Evolutionary conservation across 1,140 invertebrate genomes (phyloP), one percentile per base, ranked within the genome.

Genomic region (Metopolophium dirhodum): DNA sequence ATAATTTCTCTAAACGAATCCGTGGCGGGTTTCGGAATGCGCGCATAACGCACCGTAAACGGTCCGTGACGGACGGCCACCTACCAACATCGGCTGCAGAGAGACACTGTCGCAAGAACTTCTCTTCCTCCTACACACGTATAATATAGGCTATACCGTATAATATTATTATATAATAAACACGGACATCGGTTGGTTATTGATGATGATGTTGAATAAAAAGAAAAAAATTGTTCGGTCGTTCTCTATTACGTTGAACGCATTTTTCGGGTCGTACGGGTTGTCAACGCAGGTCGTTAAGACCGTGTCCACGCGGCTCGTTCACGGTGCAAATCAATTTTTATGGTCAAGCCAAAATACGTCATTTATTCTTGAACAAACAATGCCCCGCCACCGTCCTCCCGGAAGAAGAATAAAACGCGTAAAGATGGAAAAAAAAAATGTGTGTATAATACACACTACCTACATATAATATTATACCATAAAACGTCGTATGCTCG

Each of bases 241-340:
- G 18, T 90, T 57, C 22, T 57, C 22, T 41, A 14, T 20, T 88
- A 89, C 87, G 49, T 49, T 51, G 49, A 51, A 51, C 14, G 49
- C 49, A 51, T 51, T 51, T 51, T 90, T 61, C 88, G 88, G 54
- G 87, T 88, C 89, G 89, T 90, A 90, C 89, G 37, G 89, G 91
- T 92, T 92, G 91, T 92, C 91, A 92, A 92, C 91, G 91, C 91
- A 83, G 85, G 91, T 92, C 91, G 91, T 92, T 92, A 92, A 54
- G 77, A 92, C 91, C 91, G 91, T 92, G 30, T 92, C 91, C 37
- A 18, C 87, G 47, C 87, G 47, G 87, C 18, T 35, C 49, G 51
- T 57, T 57, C 88, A 83, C 41, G 77, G 91, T 85, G 91, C 82
- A 85, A 92, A 92, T 92, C 91, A 85, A 92, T 92, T 92, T 92